Evolutionary conservation across 2,888 invertebrate species (phyloP).

Genomic region (Tanypteryx hageni): DNA sequence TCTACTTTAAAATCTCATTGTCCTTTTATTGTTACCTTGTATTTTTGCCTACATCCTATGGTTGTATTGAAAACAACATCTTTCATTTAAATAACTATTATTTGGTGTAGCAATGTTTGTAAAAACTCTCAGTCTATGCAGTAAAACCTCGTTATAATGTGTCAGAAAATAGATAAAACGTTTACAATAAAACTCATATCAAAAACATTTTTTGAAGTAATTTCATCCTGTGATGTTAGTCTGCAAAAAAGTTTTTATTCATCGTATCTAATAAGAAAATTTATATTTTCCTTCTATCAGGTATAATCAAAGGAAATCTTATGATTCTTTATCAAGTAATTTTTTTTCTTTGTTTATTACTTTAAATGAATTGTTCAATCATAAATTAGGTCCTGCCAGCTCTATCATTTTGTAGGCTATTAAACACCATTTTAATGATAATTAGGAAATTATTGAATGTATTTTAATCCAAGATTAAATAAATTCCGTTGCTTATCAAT

Average conservation of each 20-base stretch:
- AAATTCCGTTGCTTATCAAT: too few relatives aligned
- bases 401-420: too few relatives aligned
- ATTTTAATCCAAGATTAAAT: too few relatives aligned
- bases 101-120: constrained; percentile 15
- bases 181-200: neutral
- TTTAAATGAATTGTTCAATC: too few relatives aligned
- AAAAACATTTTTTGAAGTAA: neutral
- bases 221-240: neutral
- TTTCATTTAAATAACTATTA: neutral
- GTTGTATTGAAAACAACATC: neutral
- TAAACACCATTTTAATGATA: too few relatives aligned
- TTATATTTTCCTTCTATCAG: too few relatives aligned
- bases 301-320: too few relatives aligned
- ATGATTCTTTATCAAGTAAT: too few relatives aligned
- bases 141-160: constrained; percentile 14
- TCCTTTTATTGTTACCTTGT: neutral
- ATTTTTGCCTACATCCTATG: neutral
- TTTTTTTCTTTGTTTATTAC: too few relatives aligned
- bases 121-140: neutral
- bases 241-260: neutral
- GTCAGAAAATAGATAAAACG: neutral
- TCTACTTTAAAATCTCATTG: neutral
- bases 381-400: too few relatives aligned
- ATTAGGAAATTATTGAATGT: too few relatives aligned
- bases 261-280: too few relatives aligned